These are phyloP conservation scores for Sciurus niger DNA, from an alignment of 2,113 vertebrate genomes.

Conservation along the genomic window DNA sequence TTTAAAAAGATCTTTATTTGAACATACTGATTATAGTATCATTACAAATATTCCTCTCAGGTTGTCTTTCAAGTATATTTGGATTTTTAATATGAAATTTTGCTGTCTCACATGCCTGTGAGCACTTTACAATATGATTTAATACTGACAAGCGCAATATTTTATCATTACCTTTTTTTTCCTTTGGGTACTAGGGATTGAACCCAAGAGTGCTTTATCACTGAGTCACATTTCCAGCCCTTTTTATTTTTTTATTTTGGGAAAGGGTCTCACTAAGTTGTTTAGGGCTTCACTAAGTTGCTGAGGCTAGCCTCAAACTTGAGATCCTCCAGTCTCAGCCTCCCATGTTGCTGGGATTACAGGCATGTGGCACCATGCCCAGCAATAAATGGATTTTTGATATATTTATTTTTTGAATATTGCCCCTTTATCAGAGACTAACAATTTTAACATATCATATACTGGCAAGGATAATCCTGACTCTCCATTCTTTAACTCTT, in stretches of 20 bases:
- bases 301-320: too few relatives aligned
- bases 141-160: background rate
- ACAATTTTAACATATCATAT: constrained; percentile 18
- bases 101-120: background rate
- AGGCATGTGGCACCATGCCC: background rate
- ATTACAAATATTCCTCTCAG: constrained; percentile 39
- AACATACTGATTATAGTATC: background rate
- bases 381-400: background rate
- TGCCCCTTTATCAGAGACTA: constrained; percentile 6
- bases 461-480: background rate
- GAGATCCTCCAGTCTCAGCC: too few relatives aligned
- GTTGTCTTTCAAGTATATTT: background rate
- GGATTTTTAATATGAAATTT: constrained; percentile 17
- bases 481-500: background rate
- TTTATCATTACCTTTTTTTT: background rate
- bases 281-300: background rate
- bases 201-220: constrained; percentile 11
- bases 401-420: constrained; percentile 34
- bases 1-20: constrained; percentile 38
- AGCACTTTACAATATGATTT: background rate
- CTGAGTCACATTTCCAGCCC: too few relatives aligned
- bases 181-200: too few relatives aligned
- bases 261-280: background rate
- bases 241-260: background rate
- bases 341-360: background rate